Conservation (phyloP, 2,888 invertebrate species). For the Caenorhabditis sp. region DNA sequence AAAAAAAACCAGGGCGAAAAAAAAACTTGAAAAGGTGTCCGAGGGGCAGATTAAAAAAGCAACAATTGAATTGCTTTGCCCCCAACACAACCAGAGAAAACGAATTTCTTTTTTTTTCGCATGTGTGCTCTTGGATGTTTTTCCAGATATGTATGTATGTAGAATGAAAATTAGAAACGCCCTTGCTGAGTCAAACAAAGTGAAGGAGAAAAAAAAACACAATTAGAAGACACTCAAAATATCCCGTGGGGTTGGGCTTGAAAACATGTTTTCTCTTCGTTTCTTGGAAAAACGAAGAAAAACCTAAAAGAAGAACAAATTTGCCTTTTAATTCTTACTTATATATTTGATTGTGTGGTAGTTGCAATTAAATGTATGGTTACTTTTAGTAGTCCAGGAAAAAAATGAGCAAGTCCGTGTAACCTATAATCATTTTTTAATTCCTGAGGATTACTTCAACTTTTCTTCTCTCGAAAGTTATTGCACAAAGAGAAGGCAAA, state of each 20-base stretch:
- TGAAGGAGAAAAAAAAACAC: constrained; percentile 2
- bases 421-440: background rate
- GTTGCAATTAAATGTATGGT: too few relatives aligned
- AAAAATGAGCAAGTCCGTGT: too few relatives aligned
- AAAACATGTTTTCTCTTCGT: constrained; percentile 5
- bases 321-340: too few relatives aligned
- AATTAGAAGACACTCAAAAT: constrained; percentile 26
- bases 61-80: constrained; percentile 13
- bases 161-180: background rate
- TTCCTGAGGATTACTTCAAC: too few relatives aligned
- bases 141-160: background rate
- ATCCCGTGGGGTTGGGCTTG: constrained; percentile 17
- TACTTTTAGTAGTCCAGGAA: too few relatives aligned
- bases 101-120: background rate
- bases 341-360: too few relatives aligned
- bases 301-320: background rate
- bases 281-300: background rate
- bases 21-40: background rate
- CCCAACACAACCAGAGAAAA: background rate
- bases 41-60: constrained; percentile 11
- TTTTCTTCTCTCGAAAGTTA: too few relatives aligned
- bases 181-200: constrained; percentile 12
- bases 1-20: background rate
- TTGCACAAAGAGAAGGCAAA: too few relatives aligned
- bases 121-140: background rate